phyloP scores from a whole-genome alignment of 2,888 invertebrate genomes.

The Morinoia aosen region DNA sequence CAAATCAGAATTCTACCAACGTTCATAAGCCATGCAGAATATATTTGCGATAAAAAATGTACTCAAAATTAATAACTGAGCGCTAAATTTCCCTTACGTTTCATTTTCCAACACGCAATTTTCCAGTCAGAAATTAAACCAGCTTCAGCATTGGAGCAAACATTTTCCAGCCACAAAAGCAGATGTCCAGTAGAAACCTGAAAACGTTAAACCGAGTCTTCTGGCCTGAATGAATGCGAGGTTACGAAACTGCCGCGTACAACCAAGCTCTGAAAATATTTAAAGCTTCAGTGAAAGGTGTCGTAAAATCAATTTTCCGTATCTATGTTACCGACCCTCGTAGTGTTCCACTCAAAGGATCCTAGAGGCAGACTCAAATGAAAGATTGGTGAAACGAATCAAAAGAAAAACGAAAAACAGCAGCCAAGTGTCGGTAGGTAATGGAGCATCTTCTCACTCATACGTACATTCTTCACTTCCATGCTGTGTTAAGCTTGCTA shows the following conservation, averaged over 20 bases:
- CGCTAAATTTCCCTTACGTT: background rate
- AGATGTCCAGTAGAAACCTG: background rate
- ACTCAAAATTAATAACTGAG: background rate
- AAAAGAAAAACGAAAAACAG: background rate
- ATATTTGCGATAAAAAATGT: background rate
- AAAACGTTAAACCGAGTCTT: background rate
- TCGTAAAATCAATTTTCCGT: background rate
- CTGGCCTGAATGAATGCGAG: background rate
- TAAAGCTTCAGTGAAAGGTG: background rate
- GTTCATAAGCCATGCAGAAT: background rate
- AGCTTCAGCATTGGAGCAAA: background rate
- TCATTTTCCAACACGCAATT: background rate
- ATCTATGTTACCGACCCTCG: too few species aligned
- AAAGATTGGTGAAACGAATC: too few species aligned
- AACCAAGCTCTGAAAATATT: background rate
- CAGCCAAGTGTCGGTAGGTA: too few species aligned
- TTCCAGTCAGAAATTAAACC: background rate
- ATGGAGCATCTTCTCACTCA: background rate
- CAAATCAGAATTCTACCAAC: background rate
- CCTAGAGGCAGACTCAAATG: too few species aligned
- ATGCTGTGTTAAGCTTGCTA: background rate
- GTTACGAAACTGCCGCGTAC: background rate
- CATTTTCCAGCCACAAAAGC: background rate
- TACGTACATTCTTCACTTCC: background rate
- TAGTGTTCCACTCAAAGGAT: too few species aligned